These are phyloP conservation scores for Epinephelus cyanopodus DNA, from an alignment of 2,113 vertebrate genomes.

Conservation along the genomic window DNA sequence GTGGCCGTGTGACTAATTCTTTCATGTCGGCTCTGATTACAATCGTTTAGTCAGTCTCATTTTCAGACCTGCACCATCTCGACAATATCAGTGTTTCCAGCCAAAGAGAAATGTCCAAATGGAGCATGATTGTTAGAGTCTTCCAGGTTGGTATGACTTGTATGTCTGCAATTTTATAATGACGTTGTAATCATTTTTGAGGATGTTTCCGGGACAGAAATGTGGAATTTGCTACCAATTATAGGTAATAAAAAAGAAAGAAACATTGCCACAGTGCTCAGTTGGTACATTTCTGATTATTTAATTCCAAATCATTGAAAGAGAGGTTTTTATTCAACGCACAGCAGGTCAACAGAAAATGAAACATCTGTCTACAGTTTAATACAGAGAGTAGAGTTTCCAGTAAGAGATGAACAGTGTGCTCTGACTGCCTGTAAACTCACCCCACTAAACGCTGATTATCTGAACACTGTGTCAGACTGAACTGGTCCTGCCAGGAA, in stretches of 20 bases:
- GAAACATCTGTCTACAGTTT: neutral
- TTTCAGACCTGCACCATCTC: constrained; percentile 1
- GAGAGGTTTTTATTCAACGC: neutral
- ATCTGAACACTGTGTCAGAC: neutral
- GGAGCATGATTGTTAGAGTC: neutral
- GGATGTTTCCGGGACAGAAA: neutral
- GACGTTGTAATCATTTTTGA: neutral
- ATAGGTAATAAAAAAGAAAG: neutral
- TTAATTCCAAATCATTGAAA: neutral
- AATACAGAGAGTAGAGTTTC: neutral
- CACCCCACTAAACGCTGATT: neutral
- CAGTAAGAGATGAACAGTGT: neutral
- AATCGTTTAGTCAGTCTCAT: constrained; percentile 17
- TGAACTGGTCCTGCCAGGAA: neutral
- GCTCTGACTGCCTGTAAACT: neutral
- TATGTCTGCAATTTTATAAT: neutral
- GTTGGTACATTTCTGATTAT: neutral
- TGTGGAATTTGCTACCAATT: neutral
- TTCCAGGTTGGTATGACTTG: neutral
- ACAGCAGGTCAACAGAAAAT: neutral
- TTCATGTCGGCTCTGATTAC: constrained; percentile 47
- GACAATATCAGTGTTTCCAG: neutral
- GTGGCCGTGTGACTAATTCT: constrained; percentile 61
- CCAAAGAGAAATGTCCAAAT: neutral
- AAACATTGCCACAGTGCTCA: neutral